Base-by-base conservation (phyloP, 1,140 invertebrate genomes). In the Drosophila willistoni region DNA sequence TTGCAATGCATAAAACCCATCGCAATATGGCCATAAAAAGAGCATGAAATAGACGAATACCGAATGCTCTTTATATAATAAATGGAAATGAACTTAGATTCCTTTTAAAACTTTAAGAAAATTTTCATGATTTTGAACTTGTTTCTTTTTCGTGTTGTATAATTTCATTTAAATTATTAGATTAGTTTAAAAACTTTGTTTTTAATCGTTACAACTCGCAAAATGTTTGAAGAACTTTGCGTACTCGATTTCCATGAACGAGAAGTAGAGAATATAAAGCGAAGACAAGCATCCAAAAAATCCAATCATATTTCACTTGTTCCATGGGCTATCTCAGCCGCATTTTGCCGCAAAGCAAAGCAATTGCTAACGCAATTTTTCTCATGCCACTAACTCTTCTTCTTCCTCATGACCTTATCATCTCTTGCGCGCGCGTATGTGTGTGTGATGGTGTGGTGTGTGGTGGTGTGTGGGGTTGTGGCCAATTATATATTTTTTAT, bases 401-500 rank as follows among this genome's bases (percentile, higher is more conserved):
- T 22, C 29, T 22, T 9, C 7, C 14, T 17, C 44, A 12, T 19
- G 17, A 7, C 44, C 44, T 51, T 51, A 51, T 22, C 3, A 44
- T 17, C n/a, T 19, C 17, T 10, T 14, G 22, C 22, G 22, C 10
- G 25, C 14, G 42, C 3, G 17, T 2, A 17, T 10, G 44, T 19
- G 9, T 47, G 7, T 55, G 65, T 62, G 57, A 66, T 56, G 72
- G 74, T 85, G 69, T 71, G 67, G 67, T 19, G 17, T 47, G 17
- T 42, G 42, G 7, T 2, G n/a, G 44, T 51, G 44, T 60, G 66
- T 62, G 57, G 68, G 64, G 75, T 74, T 86, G 72, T 73, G 7
- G 72, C 72, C 83, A 86, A 86, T 86, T 86, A 87, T 86, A 77
- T 82, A 51, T 22, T 51, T 87, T 86, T 82, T 77, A 83, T 87